A percentile compares a stretch with the other conserved stretches of the same genome.
phyloP scores from a whole-genome alignment of 2,113 vertebrate genomes.

The Ophiodon elongatus region DNA sequence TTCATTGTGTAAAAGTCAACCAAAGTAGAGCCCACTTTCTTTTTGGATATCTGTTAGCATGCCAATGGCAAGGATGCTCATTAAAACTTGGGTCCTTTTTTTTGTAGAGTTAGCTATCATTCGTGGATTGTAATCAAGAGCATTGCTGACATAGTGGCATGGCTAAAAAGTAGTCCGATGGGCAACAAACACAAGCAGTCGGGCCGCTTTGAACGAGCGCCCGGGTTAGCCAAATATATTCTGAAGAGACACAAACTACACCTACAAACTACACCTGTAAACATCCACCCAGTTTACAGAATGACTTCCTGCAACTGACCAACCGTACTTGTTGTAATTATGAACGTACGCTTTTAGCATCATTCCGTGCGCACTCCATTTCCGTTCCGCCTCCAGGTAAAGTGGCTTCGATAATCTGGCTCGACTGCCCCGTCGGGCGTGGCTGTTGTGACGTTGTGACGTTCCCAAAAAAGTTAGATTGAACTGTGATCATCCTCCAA shows the following conservation, averaged over 20 bases:
- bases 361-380: too few relatives aligned
- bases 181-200: neutral
- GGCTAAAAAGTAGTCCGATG: neutral
- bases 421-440: too few relatives aligned
- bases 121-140: neutral
- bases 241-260: too few relatives aligned
- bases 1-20: too few relatives aligned
- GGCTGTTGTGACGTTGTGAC: too few relatives aligned
- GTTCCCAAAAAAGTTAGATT: neutral
- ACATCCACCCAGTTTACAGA: neutral
- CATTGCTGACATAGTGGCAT: neutral
- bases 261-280: neutral
- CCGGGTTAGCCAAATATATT: too few relatives aligned
- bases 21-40: neutral
- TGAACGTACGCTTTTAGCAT: too few relatives aligned
- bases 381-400: neutral
- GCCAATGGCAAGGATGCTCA: neutral
- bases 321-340: too few relatives aligned
- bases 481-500: neutral
- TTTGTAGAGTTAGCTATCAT: neutral
- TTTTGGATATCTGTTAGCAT: neutral
- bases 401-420: neutral
- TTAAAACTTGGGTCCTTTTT: neutral
- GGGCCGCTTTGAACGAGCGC: neutral
- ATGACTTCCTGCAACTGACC: neutral